phyloP scores from a whole-genome alignment of 2,113 vertebrate species.

The Engraulis encrasicolus region DNA sequence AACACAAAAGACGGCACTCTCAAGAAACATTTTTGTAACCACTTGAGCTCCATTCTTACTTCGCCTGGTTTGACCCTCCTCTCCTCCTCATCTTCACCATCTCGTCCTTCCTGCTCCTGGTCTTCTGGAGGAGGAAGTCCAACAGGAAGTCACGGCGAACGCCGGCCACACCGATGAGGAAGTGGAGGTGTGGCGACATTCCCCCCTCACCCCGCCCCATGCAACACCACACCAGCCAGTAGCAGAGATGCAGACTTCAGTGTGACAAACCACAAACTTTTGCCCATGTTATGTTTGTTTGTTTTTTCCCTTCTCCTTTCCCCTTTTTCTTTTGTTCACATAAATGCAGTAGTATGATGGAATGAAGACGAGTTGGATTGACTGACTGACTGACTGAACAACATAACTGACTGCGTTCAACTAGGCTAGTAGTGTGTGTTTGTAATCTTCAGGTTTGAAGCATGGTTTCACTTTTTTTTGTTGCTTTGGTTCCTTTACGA shows the following conservation, averaged over 20 bases:
- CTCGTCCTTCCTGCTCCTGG: constrained; percentile 21
- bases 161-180: constrained; percentile 23
- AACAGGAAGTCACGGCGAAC: neutral
- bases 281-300: neutral
- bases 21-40: constrained; percentile 34
- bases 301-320: neutral
- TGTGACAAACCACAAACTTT: neutral
- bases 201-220: neutral
- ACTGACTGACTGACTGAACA: neutral
- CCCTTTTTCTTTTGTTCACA: neutral
- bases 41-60: constrained; percentile 14
- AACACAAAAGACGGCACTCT: constrained; percentile 9
- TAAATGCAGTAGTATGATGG: neutral
- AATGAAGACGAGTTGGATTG: too few species aligned
- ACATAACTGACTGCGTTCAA: neutral
- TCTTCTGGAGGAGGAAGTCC: neutral
- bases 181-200: neutral
- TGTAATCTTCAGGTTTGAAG: neutral
- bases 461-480: neutral
- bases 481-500: neutral
- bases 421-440: neutral
- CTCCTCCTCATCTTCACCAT: constrained; percentile 22
- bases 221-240: neutral
- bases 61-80: neutral
- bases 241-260: constrained; percentile 6